Percentiles rank a stretch among this genome's conserved stretches.
These are phyloP conservation scores for Polydrusus cervinus DNA, from an alignment of 2,888 invertebrate species.

Conservation along the genomic window DNA sequence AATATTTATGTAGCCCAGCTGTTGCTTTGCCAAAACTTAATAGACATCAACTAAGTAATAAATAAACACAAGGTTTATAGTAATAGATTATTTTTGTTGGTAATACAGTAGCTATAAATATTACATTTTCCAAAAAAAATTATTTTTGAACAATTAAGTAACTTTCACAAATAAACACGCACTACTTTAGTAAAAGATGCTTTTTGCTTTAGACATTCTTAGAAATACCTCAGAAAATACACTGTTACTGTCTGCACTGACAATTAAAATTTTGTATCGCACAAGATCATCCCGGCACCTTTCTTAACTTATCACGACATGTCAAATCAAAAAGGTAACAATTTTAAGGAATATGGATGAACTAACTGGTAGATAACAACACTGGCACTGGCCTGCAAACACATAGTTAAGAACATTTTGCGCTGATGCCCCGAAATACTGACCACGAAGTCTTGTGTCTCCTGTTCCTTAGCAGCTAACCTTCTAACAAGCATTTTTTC, in stretches of 20 bases:
- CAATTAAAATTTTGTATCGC: conserved; percentile 4
- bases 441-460: conserved; percentile 96
- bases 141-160: background rate
- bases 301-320: conserved; percentile 14
- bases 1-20: background rate
- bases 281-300: conserved; percentile 15
- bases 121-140: too few relatives aligned
- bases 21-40: too few relatives aligned
- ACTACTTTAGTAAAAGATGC: background rate
- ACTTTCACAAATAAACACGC: background rate
- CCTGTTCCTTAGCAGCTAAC: conserved; percentile 96
- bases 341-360: background rate
- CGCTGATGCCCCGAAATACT: conserved; percentile 70
- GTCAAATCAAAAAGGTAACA: background rate
- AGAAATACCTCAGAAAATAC: conserved; percentile 1
- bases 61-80: too few relatives aligned
- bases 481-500: conserved; percentile 94
- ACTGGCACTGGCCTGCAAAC: conserved; percentile 49
- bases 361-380: conserved; percentile 33
- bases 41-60: too few relatives aligned
- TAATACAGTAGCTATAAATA: too few relatives aligned
- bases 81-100: too few relatives aligned
- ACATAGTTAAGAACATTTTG: conserved; percentile 69
- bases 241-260: conserved; percentile 2
- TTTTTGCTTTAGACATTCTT: background rate